Evolutionary conservation across 2,888 invertebrate species (phyloP).

Genomic region (Stegophylla sp.): DNA sequence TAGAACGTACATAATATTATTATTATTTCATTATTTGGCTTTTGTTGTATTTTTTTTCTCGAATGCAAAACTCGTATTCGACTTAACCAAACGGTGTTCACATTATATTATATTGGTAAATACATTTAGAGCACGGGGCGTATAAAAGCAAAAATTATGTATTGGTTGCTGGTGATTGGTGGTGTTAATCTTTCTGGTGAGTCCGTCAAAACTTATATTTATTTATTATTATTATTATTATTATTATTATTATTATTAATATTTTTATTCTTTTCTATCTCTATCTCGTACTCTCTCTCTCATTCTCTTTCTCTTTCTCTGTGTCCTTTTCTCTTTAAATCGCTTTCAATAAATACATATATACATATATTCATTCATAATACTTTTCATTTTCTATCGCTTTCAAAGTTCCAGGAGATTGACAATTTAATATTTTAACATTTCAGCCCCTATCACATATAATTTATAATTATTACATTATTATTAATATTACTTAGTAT

Average conservation of each 20-base stretch:
- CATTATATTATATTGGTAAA: conserved; percentile 19
- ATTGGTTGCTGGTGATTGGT: conserved; percentile 59
- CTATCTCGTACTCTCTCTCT: not conserved
- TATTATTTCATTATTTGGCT: conserved; percentile 1
- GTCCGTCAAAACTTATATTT: conserved; percentile 54
- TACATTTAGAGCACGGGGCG: conserved; percentile 56
- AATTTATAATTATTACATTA: not conserved
- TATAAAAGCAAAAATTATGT: conserved; percentile 48
- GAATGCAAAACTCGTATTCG: not conserved
- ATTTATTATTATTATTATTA: conserved; percentile 15
- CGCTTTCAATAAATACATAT: conserved; percentile 12
- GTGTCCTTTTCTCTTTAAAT: too few species aligned
- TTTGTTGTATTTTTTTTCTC: not conserved
- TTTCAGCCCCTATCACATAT: not conserved
- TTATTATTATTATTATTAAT: not conserved
- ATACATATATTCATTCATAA: too few species aligned
- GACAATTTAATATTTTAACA: not conserved
- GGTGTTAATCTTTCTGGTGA: conserved; percentile 59
- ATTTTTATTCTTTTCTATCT: not conserved
- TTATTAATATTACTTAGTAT: not conserved
- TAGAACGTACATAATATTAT: conserved; percentile 25
- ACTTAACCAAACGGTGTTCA: conserved; percentile 13
- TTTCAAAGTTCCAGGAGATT: conserved; percentile 10
- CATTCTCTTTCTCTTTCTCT: too few species aligned
- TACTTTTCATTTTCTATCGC: conserved; percentile 42